Evolutionary conservation across 2,888 invertebrate species (phyloP).

Genomic region (Eubasilissa splendida): DNA sequence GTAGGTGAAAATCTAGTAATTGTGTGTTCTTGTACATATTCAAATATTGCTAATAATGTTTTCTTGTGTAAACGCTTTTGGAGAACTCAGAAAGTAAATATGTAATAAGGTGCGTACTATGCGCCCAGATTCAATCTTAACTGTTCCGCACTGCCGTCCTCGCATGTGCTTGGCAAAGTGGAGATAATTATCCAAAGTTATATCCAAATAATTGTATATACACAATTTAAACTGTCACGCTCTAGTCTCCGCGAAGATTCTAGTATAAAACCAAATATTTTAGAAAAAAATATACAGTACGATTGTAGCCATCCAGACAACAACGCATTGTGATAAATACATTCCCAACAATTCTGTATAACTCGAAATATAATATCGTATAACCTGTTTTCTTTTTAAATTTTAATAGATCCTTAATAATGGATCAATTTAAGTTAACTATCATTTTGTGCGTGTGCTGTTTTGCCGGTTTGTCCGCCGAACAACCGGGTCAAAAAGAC

Average conservation of each 20-base stretch:
- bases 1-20: too few relatives aligned
- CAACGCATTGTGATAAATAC: neutral
- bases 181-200: slow-evolving; percentile 12
- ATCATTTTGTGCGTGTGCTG: slow-evolving; percentile 23
- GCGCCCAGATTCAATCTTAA: neutral
- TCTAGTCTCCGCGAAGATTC: slow-evolving; percentile 52
- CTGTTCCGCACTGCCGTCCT: neutral
- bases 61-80: too few relatives aligned
- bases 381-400: neutral
- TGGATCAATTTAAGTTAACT: slow-evolving; percentile 2
- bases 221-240: slow-evolving; percentile 52
- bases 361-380: neutral
- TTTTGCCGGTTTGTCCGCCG: neutral
- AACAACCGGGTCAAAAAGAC: neutral
- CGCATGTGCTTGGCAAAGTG: slow-evolving; percentile 27
- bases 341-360: too few relatives aligned
- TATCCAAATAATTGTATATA: slow-evolving; percentile 13
- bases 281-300: slow-evolving; percentile 40
- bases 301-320: slow-evolving; percentile 12
- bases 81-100: slow-evolving; percentile 14
- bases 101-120: slow-evolving; percentile 29
- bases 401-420: slow-evolving; percentile 9
- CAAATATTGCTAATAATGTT: too few relatives aligned
- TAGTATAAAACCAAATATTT: slow-evolving; percentile 52
- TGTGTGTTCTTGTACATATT: too few relatives aligned